Conservation (phyloP, 2,797 vertebrate species). For the Gobionotothen gibberifrons region DNA sequence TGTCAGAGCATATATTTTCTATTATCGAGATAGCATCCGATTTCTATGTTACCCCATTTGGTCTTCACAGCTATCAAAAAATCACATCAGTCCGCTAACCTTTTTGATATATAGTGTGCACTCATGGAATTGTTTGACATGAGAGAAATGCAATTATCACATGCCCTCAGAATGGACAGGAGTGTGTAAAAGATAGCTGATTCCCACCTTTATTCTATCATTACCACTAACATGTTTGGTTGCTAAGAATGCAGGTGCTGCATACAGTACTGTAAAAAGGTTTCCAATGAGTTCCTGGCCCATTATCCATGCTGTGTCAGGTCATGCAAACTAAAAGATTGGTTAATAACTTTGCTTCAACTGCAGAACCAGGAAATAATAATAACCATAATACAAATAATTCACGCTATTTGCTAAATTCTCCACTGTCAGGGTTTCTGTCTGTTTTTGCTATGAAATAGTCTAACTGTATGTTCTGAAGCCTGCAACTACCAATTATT, state of each 20-base stretch:
- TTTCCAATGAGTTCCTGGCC: conserved; percentile 18
- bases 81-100: conserved; percentile 93
- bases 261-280: conserved; percentile 6
- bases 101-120: conserved; percentile 89
- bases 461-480: background rate
- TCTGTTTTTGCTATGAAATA: background rate
- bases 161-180: conserved; percentile 31
- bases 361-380: conserved; percentile 21
- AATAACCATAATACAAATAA: conserved; percentile 11
- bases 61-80: conserved; percentile 93
- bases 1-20: conserved; percentile 93
- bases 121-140: conserved; percentile 89
- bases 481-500: background rate
- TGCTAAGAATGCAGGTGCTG: conserved; percentile 30
- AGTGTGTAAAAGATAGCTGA: conserved; percentile 22
- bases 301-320: conserved; percentile 12
- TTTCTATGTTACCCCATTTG: conserved; percentile 92
- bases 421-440: background rate
- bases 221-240: conserved; percentile 30
- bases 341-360: conserved; percentile 7
- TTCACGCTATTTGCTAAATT: background rate
- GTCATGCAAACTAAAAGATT: conserved; percentile 27
- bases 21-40: conserved; percentile 96
- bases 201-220: conserved; percentile 8
- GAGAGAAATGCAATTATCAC: conserved; percentile 80